Evolutionary conservation across 2,888 invertebrate species (phyloP), one percentile per base, ranked within the genome.

Genomic region (Lottia gigantea): DNA sequence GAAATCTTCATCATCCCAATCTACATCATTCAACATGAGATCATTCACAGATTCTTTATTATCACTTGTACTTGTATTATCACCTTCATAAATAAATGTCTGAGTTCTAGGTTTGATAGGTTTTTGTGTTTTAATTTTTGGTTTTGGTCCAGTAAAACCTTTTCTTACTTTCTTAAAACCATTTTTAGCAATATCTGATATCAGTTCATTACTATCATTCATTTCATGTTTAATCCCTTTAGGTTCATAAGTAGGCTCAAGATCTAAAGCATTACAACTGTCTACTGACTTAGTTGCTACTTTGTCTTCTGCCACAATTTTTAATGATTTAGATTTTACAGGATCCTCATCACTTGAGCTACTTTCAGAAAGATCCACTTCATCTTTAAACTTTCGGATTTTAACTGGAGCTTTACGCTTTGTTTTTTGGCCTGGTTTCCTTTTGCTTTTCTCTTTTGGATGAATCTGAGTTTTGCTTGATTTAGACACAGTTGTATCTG

Each of bases 281-380:
- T 55, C 23, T 8, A 23, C 23, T 2, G 55, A 19, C 62, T 62
- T 62, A n/a, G 26, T 15, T n/a, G 16, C 67, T n/a, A n/a, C n/a
- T 46, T 31, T 46, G 66, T 47, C 45, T 62, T 62, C 55, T 46
- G 14, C 31, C 6, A 47, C 25, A 26, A 15, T 62, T 16, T 66
- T 62, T 23, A 26, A 61, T 40, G 49, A n/a, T 45, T 70, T 66
- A 19, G 23, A 40, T 15, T 66, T 63, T 1, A 66, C 68, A 12
- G 16, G 62, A 49, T 49, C 46, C 45, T 66, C 73, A 47, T 72
- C 72, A 67, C 73, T 73, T 45, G 78, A 79, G 49, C 79, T 80
- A 64, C 78, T 80, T 64, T 79, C 80, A 14, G 82, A 82, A 49
- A 82, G 72, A 61, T 75, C 68, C 1, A 80, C 73, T 64, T 77